phyloP scores from a whole-genome alignment of 2,113 vertebrate species.

The Bungarus multicinctus region DNA sequence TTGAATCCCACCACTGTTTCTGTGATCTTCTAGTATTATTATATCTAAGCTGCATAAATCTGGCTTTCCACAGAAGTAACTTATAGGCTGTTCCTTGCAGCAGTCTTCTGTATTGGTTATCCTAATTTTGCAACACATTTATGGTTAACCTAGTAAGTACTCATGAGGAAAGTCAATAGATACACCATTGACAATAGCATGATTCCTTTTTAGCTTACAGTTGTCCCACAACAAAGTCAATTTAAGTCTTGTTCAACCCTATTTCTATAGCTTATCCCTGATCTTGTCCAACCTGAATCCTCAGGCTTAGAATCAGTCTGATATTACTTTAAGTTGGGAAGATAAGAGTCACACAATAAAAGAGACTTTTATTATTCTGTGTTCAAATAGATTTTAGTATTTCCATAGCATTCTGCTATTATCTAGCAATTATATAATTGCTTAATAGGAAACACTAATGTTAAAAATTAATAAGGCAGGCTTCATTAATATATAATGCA shows the following conservation, averaged over 20 bases:
- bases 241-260: neutral
- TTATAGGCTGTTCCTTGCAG: too few relatives aligned
- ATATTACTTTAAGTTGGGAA: constrained; percentile 23
- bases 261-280: neutral
- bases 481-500: accelerated
- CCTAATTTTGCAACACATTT: too few relatives aligned
- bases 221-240: neutral
- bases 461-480: neutral
- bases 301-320: constrained; percentile 15
- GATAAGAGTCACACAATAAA: constrained; percentile 15
- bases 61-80: too few relatives aligned
- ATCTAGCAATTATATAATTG: neutral
- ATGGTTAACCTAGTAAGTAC: too few relatives aligned
- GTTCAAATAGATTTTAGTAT: constrained; percentile 11
- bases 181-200: neutral
- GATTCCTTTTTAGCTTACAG: neutral
- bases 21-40: too few relatives aligned
- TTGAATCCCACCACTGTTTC: too few relatives aligned
- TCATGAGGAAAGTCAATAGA: too few relatives aligned
- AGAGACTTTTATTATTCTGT: constrained; percentile 12
- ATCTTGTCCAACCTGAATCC: neutral
- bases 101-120: too few relatives aligned
- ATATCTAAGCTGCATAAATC: too few relatives aligned
- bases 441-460: neutral
- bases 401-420: neutral